Evolutionary conservation across 1,140 invertebrate genomes (phyloP).

Genomic region (Formica exsecta): DNA sequence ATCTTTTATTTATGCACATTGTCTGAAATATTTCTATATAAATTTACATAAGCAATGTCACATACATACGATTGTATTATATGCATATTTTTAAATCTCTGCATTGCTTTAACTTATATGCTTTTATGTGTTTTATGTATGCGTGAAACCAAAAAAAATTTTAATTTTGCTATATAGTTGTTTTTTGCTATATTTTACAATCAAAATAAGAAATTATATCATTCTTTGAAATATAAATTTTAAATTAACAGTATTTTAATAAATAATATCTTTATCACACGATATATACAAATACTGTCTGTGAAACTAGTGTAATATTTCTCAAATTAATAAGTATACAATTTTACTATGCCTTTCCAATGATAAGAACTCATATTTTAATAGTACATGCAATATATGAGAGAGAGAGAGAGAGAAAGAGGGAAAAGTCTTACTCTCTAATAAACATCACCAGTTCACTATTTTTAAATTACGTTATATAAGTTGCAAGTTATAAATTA

Average conservation of each 20-base stretch:
- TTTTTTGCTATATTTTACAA: not conserved
- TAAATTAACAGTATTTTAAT: not conserved
- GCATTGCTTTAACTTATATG: not conserved
- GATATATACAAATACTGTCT: not conserved
- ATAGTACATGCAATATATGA: not conserved
- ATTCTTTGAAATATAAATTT: not conserved
- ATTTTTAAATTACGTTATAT: conserved; percentile 9
- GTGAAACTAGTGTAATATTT: not conserved
- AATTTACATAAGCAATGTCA: not conserved
- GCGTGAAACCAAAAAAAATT: not conserved
- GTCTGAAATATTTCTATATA: conserved; percentile 28
- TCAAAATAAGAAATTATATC: not conserved
- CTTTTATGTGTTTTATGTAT: not conserved
- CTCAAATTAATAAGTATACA: not conserved
- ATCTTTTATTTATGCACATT: conserved; percentile 62
- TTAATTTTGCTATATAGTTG: not conserved
- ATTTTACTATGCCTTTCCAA: not conserved
- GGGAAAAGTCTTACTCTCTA: not conserved
- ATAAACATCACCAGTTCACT: not conserved
- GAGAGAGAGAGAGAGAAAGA: too few relatives aligned
- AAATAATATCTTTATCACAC: not conserved
- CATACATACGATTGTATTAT: not conserved
- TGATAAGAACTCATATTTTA: not conserved
- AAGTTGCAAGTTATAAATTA: not conserved
- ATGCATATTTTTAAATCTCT: not conserved